Base-by-base conservation (phyloP, 2,797 vertebrate species). In the Naso thynnoides region DNA sequence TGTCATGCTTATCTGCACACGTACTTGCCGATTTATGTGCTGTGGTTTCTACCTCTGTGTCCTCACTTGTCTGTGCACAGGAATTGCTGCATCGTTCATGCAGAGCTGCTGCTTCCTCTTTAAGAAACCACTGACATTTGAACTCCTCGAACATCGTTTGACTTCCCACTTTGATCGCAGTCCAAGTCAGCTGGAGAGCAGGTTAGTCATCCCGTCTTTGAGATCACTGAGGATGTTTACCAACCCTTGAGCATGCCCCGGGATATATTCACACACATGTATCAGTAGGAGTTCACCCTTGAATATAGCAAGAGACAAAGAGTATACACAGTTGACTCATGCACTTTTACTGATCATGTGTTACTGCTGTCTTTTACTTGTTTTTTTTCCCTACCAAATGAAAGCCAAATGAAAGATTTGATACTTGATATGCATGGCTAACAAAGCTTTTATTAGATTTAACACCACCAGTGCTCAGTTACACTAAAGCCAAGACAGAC, bases 151-250 rank as follows among this genome's bases (percentile, higher is more conserved):
- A 74, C 61, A 29, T 72, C 55, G 71, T 65, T 77, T 67, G 76
- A 82, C 84, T 80, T 79, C 81, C 73, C 83, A 58, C 90, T 89
- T 88, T 90, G 89, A 91, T 88, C 78, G 81, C 45, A 1, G 79
- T 54, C 88, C 86, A 87, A 88, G 86, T 91, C 86, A 87, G 86
- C 87, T 81, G 85, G 80, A 85, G 85, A 84, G 79, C 84, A 88
- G 88, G 89, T 92, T 87, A 90, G 90, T 92, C 84, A 84, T 83
- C 73, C n/a, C 66, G 48, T 65, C 70, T 80, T 18, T 76, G 54
- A 81, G 72, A 63, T 74, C 77, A 76, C 70, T 8, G 71, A 78
- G 79, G 76, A 68, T 91, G 84, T 88, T 87, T 90, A 78, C 81
- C 21, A 78, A 85, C 38, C 69, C 75, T 38, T 33, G 41, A 82